phyloP scores from a whole-genome alignment of 2,113 vertebrate species.

The Heteronetta atricapilla region DNA sequence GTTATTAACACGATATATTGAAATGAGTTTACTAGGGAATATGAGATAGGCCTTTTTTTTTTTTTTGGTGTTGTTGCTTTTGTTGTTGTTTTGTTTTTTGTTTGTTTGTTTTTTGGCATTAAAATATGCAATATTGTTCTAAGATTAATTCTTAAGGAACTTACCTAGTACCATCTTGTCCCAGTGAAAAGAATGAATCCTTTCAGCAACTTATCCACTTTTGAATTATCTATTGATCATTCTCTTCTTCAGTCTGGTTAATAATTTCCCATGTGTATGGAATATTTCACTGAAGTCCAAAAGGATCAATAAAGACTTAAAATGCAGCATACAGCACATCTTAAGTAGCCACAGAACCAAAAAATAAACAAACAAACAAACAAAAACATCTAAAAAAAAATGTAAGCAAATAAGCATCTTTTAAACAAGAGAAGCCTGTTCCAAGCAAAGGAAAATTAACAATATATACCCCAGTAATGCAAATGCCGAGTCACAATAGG shows the following conservation, averaged over 20 bases:
- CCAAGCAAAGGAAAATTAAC: background rate
- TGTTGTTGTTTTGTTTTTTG: too few relatives aligned
- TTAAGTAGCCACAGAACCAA: background rate
- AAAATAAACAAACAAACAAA: background rate
- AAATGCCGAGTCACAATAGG: background rate
- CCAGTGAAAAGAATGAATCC: rapidly evolving
- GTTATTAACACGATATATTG: background rate
- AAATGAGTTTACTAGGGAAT: background rate
- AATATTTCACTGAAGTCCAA: background rate
- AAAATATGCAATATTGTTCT: background rate
- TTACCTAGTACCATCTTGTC: rapidly evolving
- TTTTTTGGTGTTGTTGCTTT: too few relatives aligned
- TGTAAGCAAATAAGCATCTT: background rate
- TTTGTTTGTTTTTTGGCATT: background rate
- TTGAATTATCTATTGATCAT: background rate
- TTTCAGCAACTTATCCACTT: background rate
- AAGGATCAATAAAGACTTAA: background rate
- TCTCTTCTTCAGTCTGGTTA: background rate
- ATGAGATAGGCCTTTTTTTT: background rate
- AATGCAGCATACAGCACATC: background rate
- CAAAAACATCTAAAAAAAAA: background rate
- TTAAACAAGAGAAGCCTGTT: background rate
- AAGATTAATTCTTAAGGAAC: background rate
- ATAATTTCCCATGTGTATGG: background rate
- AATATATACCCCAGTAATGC: background rate